Evolutionary conservation across 2,113 vertebrate genomes (phyloP).

Genomic region (Antechinus stuartii): DNA sequence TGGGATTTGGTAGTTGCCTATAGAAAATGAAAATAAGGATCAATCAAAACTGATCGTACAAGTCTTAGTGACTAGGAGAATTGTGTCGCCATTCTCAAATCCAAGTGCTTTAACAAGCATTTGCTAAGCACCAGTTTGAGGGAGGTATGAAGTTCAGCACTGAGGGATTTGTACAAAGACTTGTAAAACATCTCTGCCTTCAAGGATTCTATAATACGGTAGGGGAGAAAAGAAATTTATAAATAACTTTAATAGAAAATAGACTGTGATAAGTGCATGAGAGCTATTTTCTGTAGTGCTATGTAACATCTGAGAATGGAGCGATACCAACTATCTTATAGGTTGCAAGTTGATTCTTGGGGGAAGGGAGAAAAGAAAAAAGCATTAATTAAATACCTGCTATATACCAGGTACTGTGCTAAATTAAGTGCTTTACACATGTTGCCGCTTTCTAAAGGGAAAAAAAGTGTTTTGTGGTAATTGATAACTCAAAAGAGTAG

Average conservation of each 20-base stretch:
- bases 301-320: neutral
- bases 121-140: neutral
- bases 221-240: neutral
- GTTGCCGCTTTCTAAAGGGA: neutral
- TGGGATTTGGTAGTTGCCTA: neutral
- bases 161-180: neutral
- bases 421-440: neutral
- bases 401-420: neutral
- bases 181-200: neutral
- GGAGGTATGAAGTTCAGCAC: neutral
- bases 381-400: neutral
- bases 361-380: neutral
- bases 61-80: slow-evolving; percentile 13
- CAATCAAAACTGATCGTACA: neutral
- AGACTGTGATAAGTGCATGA: neutral
- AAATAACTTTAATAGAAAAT: neutral
- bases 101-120: neutral
- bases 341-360: slow-evolving; percentile 37
- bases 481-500: slow-evolving; percentile 36
- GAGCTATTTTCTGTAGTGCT: neutral
- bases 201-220: neutral
- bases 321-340: neutral
- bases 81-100: slow-evolving; percentile 23
- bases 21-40: slow-evolving; percentile 6
- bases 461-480: neutral